Evolutionary conservation across 2,888 invertebrate species (phyloP), one percentile per base, ranked within the genome.

Genomic region (Drosophila tripunctata): DNA sequence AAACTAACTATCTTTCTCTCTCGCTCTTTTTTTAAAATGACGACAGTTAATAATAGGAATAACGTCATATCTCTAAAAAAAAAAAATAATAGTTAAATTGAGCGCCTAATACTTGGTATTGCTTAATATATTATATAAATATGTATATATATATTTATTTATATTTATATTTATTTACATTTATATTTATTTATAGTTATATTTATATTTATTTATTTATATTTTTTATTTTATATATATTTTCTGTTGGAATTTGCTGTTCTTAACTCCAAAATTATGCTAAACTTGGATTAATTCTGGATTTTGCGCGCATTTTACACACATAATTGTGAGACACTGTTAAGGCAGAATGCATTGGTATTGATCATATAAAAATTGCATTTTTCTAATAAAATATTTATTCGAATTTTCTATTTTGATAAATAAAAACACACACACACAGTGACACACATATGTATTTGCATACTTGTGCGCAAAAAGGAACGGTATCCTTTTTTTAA

Each of bases 281-380:
- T n/a, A n/a, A n/a, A n/a, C n/a, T n/a, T n/a, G n/a, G n/a, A 6
- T 22, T 12, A 2, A 36, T 19, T 36, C 4, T 19, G 15, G 8
- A 50, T 14, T 30, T 38, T 50, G 38, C 48, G 36, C 36, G 36
- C 48, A 24, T 17, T 50, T 48, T 27, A 5, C 17, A 30, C n/a
- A 44, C 2, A 44, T 10, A 17, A 14, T 17, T 17, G 15, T 17
- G 14, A 15, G 8, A 15, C 44, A 19, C 14, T 41, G 22, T 24
- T 24, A 21, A 6, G 19, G 22, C 6, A 12, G n/a, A n/a, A n/a
- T n/a, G n/a, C n/a, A n/a, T n/a, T 21, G 33, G 1, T 21, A 45
- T 47, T 22, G 14, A 14, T n/a, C 21, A 10, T 7, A n/a, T 43
- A 1, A 33, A 21, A 24, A 6, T 22, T 35, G 33, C 15, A 35